Evolutionary conservation across 1,140 invertebrate genomes (phyloP), one percentile per base, ranked within the genome.

Genomic region (Drosophila pseudoananassae): DNA sequence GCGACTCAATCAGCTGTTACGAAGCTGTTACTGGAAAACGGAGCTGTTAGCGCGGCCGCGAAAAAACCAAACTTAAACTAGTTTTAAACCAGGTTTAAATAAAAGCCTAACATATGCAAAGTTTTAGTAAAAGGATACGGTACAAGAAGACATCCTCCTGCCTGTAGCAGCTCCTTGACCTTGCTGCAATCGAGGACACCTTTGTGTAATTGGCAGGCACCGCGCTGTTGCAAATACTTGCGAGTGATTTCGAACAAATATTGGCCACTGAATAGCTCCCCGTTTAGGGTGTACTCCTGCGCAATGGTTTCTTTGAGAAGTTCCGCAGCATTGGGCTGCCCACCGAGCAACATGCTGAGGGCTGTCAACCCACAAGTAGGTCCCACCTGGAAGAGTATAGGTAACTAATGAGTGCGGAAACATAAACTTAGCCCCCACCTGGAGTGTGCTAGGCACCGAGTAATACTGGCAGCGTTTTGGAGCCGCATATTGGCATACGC

Each of bases 251-350:
- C 47, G 25, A 36, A 93, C 93, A 97, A 95, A 77, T 95, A 93
- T 64, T 94, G 93, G 9, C 94, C 95, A 90, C 96, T 97, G 79
- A 97, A 97, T 92, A 98, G 96, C 94, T 98, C 97, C 3, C 97
- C 97, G 77, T 96, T 95, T 72, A 94, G 94, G 5, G 96, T 96
- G 77, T 94, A 97, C 3, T 94, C 93, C 70, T 93, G 90, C 2
- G 91, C 83, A 90, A 93, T 93, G 5, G 96, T 95, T 77, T 93
- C 36, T 93, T 91, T 14, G 95, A 92, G 38, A 5, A 97, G 92
- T 56, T 95, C 92, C 23, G 93, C 92, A 1, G 95, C 92, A 2
- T 92, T 92, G 2, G 94, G 93, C 46, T 94, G 92, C 47, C 94
- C 94, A 68, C 94, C 92, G 1, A 95, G 92, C 52, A 95, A 93